These are phyloP conservation scores for Actinernus sp. DNA, from an alignment of 92 coral and sea anemone genomes.

Conservation along the genomic window DNA sequence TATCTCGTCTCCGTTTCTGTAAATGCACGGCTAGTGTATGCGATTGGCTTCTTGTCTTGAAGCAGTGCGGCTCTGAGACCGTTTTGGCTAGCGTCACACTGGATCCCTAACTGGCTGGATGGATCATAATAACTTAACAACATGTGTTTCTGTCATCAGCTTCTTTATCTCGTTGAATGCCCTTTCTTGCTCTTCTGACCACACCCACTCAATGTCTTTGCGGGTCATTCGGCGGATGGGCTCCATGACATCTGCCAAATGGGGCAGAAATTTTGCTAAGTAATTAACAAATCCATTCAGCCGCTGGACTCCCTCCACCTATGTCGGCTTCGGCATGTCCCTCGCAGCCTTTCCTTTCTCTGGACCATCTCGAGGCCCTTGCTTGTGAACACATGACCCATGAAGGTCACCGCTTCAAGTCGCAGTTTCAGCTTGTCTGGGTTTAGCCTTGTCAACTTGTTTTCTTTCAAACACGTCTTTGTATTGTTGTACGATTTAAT, in stretches of 20 bases:
- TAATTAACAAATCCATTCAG: constrained; percentile 43
- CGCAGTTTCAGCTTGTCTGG: constrained; percentile 48
- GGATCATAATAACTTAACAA: constrained; percentile 39
- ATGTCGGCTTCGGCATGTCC: constrained; percentile 51
- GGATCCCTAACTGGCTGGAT: constrained; percentile 14
- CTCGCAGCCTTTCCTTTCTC: constrained; percentile 46
- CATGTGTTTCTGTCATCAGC: constrained; percentile 26
- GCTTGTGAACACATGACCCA: constrained; percentile 50
- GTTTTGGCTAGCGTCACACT: constrained; percentile 31
- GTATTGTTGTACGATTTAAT: no score
- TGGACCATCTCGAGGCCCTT: constrained; percentile 38
- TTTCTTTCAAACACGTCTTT: no score
- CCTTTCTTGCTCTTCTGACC: constrained; percentile 28
- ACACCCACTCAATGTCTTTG: constrained; percentile 25
- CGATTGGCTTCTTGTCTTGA: constrained; percentile 37
- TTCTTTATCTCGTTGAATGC: constrained; percentile 41
- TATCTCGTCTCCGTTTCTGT: no score
- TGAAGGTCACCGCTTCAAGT: constrained; percentile 22
- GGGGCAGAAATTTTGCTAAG: no score
- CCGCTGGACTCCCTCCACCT: constrained; percentile 42
- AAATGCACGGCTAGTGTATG: constrained; percentile 39
- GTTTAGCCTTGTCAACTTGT: no score
- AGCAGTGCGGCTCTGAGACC: constrained; percentile 31
- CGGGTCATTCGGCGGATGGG: constrained; percentile 37
- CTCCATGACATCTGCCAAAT: constrained; percentile 42